Conservation (phyloP, 2,113 vertebrate genomes). For the Ariopsis seemanni region DNA sequence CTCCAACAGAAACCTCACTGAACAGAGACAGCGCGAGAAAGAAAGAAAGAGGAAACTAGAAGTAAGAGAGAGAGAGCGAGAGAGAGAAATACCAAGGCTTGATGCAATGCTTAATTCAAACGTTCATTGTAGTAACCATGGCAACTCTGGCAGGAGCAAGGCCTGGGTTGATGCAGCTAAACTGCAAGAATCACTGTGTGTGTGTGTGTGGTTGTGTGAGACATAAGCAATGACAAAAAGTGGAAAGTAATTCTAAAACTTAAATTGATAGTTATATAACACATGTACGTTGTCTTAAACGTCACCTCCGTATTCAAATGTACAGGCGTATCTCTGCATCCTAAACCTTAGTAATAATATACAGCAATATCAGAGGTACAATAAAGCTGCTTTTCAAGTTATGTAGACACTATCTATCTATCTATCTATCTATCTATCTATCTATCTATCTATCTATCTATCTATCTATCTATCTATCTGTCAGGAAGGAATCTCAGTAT, state of each 20-base stretch:
- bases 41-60: conserved; percentile 18
- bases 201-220: conserved; percentile 21
- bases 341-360: neutral
- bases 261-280: conserved; percentile 9
- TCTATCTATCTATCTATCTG: neutral
- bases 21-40: neutral
- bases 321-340: neutral
- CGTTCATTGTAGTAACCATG: conserved; percentile 79
- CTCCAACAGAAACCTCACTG: neutral
- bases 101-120: conserved; percentile 80
- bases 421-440: neutral
- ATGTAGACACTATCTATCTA: neutral
- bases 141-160: conserved; percentile 76
- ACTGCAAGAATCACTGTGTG: conserved; percentile 53
- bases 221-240: conserved; percentile 24
- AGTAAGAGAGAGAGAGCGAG: conserved; percentile 38
- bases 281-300: neutral
- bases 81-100: conserved; percentile 65
- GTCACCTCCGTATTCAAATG: neutral
- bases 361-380: neutral
- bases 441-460: too few species aligned
- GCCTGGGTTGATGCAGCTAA: conserved; percentile 69
- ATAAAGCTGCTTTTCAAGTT: neutral
- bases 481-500: neutral
- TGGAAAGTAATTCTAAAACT: conserved; percentile 23